phyloP scores from a whole-genome alignment of 2,888 invertebrate genomes.

The Balanococcus diminutus region DNA sequence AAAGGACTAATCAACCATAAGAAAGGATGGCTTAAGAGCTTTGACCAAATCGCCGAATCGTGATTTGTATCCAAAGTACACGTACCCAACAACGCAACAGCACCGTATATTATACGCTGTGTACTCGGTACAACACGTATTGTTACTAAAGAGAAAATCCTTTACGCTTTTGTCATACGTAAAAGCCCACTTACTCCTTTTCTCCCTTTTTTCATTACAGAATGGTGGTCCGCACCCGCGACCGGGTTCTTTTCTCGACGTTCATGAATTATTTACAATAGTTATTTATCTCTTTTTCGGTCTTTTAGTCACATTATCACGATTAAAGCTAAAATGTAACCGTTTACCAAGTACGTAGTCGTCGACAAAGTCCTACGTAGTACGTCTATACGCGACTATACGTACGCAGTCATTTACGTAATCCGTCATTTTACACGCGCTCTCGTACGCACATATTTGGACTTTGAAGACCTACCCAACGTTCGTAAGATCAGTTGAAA shows the following conservation, averaged over 20 bases:
- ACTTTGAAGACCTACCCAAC: background rate
- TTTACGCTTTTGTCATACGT: background rate
- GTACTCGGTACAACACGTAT: background rate
- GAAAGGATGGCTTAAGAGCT: background rate
- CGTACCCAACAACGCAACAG: background rate
- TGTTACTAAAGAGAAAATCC: background rate
- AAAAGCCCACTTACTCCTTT: slow-evolving; percentile 1
- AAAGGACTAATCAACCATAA: slow-evolving; percentile 14
- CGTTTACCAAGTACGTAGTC: background rate
- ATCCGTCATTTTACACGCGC: background rate
- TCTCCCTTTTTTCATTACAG: background rate
- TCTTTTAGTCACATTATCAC: slow-evolving; percentile 34
- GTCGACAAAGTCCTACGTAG: too few relatives aligned
- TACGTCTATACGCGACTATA: background rate
- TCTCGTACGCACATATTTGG: background rate
- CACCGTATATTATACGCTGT: background rate
- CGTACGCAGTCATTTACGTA: background rate
- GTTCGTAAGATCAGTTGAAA: background rate
- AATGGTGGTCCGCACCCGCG: background rate
- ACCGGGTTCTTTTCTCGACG: background rate
- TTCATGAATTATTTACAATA: slow-evolving; percentile 32
- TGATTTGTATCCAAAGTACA: slow-evolving; percentile 15
- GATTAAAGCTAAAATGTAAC: background rate
- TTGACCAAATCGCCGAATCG: slow-evolving; percentile 23
- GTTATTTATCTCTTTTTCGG: slow-evolving; percentile 24